Percentiles rank a stretch among this genome's conserved stretches.
Evolutionary conservation across 2,888 invertebrate species (phyloP).

Genomic region (Melieria crassipennis): DNA sequence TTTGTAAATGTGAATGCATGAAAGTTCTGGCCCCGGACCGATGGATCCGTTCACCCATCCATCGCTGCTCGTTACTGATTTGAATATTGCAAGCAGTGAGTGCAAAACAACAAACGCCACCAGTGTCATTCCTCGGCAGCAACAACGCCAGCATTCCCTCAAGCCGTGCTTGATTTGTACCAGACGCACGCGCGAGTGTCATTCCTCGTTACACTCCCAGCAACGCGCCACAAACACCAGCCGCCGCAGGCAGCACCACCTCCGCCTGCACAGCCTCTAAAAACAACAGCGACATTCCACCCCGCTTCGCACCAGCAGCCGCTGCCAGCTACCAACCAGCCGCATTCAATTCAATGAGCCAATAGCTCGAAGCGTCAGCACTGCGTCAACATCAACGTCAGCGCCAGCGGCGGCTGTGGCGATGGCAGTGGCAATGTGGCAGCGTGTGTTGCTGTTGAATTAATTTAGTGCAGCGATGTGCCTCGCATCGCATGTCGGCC

Average conservation of each 20-base stretch:
- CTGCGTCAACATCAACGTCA: conserved; percentile 9
- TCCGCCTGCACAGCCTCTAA: background rate
- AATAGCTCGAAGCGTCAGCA: conserved; percentile 33
- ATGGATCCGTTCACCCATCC: too few relatives aligned
- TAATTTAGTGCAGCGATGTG: conserved; percentile 56
- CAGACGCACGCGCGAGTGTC: conserved; percentile 54
- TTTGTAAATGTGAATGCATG: too few relatives aligned
- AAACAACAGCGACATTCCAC: conserved; percentile 6
- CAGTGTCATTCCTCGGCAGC: too few relatives aligned
- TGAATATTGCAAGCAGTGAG: too few relatives aligned
- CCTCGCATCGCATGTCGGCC: conserved; percentile 25
- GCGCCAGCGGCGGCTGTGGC: background rate
- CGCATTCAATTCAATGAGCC: conserved; percentile 11
- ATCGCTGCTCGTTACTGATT: too few relatives aligned
- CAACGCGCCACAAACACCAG: conserved; percentile 46
- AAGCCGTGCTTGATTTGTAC: conserved; percentile 51
- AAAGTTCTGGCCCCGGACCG: too few relatives aligned
- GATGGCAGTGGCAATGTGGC: conserved; percentile 25
- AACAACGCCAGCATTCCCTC: background rate
- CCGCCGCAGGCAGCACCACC: background rate
- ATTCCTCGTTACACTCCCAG: conserved; percentile 51
- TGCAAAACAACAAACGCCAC: too few relatives aligned
- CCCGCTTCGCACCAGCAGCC: conserved; percentile 4
- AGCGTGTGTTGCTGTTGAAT: conserved; percentile 59
- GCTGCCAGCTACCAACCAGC: background rate